Evolutionary conservation across 1,140 invertebrate genomes (phyloP), one percentile per base, ranked within the genome.

Genomic region (Drosophila novamexicana): DNA sequence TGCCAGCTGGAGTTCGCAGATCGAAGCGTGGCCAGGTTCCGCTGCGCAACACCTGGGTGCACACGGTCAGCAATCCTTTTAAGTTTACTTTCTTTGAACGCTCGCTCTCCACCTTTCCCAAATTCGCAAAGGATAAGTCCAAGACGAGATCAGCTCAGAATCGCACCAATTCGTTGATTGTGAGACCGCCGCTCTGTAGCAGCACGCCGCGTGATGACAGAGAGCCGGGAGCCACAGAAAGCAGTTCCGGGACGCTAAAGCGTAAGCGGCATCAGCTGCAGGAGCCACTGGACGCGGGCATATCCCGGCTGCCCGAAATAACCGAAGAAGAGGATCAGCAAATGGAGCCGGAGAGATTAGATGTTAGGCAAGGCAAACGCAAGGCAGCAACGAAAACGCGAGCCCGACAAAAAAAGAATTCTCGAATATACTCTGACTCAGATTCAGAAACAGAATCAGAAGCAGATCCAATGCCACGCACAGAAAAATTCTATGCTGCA

Each of bases 11-110:
- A 12, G 37, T 81, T 53, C 85, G 90, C 22, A 61, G 76, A 59
- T 91, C 90, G 9, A 77, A 65, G 22, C 80, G 90, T 34, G 90
- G 90, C 5, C 90, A 81, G 0, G 59, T 88, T 0, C 90, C 90
- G 6, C 32, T 91, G 1, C 54, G 54, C 6, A 84, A 81, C 7
- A 63, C 18, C 9, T 90, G 64, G 67, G 62, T 50, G 9, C 81
- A 88, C 18, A 77, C 71, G 0, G 34, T 78, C 9, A 18, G 9
- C 12, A 65, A 85, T 39, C 79, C 75, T 3, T 64, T 59, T n/a
- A 59, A 59, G 42, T 18, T 7, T 4, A 59, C 42, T 6, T 59
- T 59, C 14, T 36, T 59, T 4, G 42, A 59, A 14, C 57, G 57
- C 29, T 34, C 57, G 6, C 7, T 59, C 4, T 9, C n/a, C 6